These are phyloP conservation scores for Petrocephalus zakoni DNA, from an alignment of 2,113 vertebrate genomes.

Conservation along the genomic window DNA sequence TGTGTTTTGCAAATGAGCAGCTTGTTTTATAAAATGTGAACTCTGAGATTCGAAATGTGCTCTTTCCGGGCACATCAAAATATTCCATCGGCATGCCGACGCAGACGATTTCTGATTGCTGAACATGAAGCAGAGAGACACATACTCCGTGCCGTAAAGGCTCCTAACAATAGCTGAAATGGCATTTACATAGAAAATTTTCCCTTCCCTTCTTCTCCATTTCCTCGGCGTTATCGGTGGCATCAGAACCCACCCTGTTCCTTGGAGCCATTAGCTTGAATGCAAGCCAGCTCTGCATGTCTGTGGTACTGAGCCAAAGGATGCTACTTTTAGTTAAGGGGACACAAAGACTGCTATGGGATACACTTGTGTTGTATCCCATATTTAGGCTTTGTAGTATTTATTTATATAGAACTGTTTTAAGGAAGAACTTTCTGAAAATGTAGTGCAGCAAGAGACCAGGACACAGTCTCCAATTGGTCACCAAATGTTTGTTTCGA, in stretches of 20 bases:
- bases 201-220: neutral
- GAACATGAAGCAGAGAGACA: neutral
- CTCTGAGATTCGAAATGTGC: neutral
- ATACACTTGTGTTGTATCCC: neutral
- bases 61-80: neutral
- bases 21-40: slow-evolving; percentile 2
- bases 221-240: neutral
- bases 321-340: neutral
- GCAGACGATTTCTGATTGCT: neutral
- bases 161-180: neutral
- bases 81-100: neutral
- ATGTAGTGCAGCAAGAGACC: neutral
- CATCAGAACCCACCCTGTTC: neutral
- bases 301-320: neutral
- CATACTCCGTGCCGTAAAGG: neutral
- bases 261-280: neutral
- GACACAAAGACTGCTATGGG: neutral
- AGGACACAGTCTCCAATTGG: neutral
- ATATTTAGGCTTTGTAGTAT: neutral
- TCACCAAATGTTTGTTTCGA: neutral
- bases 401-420: neutral
- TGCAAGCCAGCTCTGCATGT: neutral
- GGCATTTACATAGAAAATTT: neutral
- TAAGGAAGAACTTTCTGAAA: neutral
- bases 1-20: neutral